phyloP scores from a whole-genome alignment of 1,140 invertebrate species.

The Eueides isabella region DNA sequence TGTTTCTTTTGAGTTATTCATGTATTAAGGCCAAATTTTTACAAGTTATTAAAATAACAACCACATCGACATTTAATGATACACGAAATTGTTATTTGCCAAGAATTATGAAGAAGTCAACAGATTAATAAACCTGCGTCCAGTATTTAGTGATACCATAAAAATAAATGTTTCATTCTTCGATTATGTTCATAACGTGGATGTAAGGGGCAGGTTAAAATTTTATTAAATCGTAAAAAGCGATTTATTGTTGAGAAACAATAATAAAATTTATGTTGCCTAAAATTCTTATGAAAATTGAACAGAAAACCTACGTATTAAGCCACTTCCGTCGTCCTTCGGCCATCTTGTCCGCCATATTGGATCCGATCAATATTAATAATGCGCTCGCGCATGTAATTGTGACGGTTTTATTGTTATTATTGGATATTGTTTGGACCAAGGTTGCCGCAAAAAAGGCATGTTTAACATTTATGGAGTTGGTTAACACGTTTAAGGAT shows the following conservation, averaged over 20 bases:
- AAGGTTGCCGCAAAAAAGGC: slow-evolving; percentile 65
- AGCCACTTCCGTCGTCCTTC: slow-evolving; percentile 60
- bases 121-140: slow-evolving; percentile 11
- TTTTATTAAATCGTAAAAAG: slow-evolving; percentile 30
- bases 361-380: slow-evolving; percentile 61
- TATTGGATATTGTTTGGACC: slow-evolving; percentile 74
- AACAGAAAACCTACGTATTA: slow-evolving; percentile 35
- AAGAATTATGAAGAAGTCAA: slow-evolving; percentile 15
- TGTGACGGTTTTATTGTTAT: slow-evolving; percentile 72
- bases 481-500: slow-evolving; percentile 47
- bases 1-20: slow-evolving; percentile 3
- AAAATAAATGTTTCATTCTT: slow-evolving; percentile 22
- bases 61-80: not conserved
- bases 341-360: slow-evolving; percentile 61
- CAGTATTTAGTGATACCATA: slow-evolving; percentile 23
- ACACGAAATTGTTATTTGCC: slow-evolving; percentile 1
- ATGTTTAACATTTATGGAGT: slow-evolving; percentile 53
- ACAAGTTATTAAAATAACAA: slow-evolving; percentile 6
- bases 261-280: slow-evolving; percentile 35
- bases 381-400: slow-evolving; percentile 63
- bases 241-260: slow-evolving; percentile 18
- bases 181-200: not conserved
- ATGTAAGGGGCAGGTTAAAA: slow-evolving; percentile 15
- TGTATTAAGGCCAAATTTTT: slow-evolving; percentile 1
- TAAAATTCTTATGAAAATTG: slow-evolving; percentile 47